Conservation (phyloP, 1,140 invertebrate species). For the Plodia interpunctella region DNA sequence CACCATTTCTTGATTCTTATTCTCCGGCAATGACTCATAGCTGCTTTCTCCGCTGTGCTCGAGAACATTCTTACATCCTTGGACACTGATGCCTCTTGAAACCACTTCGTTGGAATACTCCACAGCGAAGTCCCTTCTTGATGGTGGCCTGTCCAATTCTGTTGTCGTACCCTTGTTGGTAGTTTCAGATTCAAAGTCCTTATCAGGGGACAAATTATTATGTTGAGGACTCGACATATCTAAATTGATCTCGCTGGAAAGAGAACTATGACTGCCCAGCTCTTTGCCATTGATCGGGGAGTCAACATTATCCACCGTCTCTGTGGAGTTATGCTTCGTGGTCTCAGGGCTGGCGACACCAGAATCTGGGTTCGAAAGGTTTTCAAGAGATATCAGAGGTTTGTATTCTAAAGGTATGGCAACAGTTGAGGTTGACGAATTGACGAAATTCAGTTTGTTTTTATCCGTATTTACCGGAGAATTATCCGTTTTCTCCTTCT, state of each 20-base stretch:
- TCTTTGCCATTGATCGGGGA: conserved; percentile 69
- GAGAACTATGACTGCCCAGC: conserved; percentile 68
- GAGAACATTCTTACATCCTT: conserved; percentile 48
- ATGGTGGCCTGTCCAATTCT: conserved; percentile 73
- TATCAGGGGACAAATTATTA: conserved; percentile 45
- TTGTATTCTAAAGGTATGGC: conserved; percentile 64
- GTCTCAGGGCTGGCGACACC: conserved; percentile 77
- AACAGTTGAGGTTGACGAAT: conserved; percentile 37
- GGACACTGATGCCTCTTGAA: conserved; percentile 53
- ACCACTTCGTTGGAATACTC: conserved; percentile 64
- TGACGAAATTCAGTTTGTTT: conserved; percentile 60
- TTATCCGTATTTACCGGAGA: conserved; percentile 77
- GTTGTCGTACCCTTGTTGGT: neutral
- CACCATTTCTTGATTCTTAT: conserved; percentile 26
- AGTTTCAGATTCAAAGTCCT: conserved; percentile 58
- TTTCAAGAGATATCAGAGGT: conserved; percentile 55
- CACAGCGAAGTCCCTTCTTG: conserved; percentile 70
- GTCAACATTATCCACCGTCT: conserved; percentile 69
- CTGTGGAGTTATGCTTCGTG: conserved; percentile 74
- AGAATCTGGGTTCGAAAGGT: conserved; percentile 74
- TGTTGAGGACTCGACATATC: conserved; percentile 71
- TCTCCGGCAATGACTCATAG: conserved; percentile 38
- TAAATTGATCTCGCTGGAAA: conserved; percentile 77
- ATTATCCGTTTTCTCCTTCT: conserved; percentile 72
- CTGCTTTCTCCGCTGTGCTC: conserved; percentile 58